Base-by-base conservation (phyloP, 2,113 vertebrate species). In the Marcusenius ussheri region DNA sequence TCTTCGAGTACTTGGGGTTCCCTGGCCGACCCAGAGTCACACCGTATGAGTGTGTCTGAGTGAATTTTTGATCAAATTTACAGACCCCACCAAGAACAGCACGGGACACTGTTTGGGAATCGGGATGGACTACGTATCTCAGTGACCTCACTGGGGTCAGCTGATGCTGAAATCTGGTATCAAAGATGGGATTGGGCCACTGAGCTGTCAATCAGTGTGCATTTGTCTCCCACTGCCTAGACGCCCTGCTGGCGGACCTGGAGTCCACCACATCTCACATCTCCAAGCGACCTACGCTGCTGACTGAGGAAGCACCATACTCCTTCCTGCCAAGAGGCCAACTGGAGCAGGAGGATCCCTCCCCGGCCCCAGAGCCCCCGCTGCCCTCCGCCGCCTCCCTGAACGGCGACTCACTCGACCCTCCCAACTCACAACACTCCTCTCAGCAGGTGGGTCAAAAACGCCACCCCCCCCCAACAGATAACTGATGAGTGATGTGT, bases 191-290 rank as follows among this genome's bases (percentile, higher is more conserved):
- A 42, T 80, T 80, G 74, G 74, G 35, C 35, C 31, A 19, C 74
- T 42, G 74, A 19, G 13, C 74, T 39, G 31, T 80, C 31, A 17
- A 5, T 80, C 74, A 42, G 5, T 42, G 5, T 42, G 35, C 27
- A 5, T n/a, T 80, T 80, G 11, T 49, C 27, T n/a, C 35, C 0
- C 10, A 50, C 35, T 39, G 17, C 31, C 24, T 94, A 99, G 98
- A 99, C 39, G 98, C 98, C 0, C 94, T 99, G 90, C 94, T 99
- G 91, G 98, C 98, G 1, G 98, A 99, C 94, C 95, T 99, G 94
- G 98, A 99, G 94, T 99, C 98, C 0, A 99, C 98, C 88, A 99
- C 98, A 24, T 99, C 98, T 0, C 97, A 99, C 91, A 99, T 99
- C 94, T 97, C 98, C 93, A 99, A 98, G 89, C 93, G 97, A 10